Percentiles rank a stretch among this genome's conserved stretches.
These are phyloP conservation scores for Donacobius atricapilla DNA, from an alignment of 2,113 vertebrate species.

Conservation along the genomic window DNA sequence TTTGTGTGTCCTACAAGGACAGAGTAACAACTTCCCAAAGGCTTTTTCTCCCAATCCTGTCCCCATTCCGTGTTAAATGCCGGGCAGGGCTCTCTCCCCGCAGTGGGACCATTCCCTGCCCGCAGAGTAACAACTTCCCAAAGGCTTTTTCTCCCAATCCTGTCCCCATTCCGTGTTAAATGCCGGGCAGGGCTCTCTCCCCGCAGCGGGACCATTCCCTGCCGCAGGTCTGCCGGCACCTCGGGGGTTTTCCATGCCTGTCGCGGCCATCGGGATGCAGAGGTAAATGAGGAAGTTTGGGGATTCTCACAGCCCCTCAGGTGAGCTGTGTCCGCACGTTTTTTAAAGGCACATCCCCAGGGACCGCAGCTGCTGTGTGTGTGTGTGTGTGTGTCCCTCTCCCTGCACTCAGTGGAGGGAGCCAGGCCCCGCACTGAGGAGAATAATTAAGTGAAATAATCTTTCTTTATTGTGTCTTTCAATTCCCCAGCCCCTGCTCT, in stretches of 20 bases:
- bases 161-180: fast-evolving
- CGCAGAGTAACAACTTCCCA: neutral
- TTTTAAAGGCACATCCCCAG: neutral
- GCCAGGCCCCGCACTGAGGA: neutral
- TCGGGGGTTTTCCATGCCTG: neutral
- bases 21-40: fast-evolving
- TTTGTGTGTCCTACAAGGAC: no score
- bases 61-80: fast-evolving
- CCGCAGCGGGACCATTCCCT: neutral
- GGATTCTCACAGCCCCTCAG: neutral
- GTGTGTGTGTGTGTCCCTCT: no score
- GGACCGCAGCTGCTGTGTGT: neutral
- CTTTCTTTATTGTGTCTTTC: neutral
- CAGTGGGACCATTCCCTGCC: neutral
- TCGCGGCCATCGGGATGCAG: neutral
- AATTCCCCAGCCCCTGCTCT: neutral
- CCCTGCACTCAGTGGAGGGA: neutral
- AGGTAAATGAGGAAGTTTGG: neutral
- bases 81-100: no score
- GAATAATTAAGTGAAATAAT: conserved; percentile 34
- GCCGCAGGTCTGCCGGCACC: neutral
- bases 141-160: fast-evolving
- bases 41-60: fast-evolving
- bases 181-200: no score
- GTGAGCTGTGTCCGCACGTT: neutral